A percentile compares a stretch with the other conserved stretches of the same genome.
Conservation (phyloP, 2,888 invertebrate genomes). For the Zelleria hepariella region DNA sequence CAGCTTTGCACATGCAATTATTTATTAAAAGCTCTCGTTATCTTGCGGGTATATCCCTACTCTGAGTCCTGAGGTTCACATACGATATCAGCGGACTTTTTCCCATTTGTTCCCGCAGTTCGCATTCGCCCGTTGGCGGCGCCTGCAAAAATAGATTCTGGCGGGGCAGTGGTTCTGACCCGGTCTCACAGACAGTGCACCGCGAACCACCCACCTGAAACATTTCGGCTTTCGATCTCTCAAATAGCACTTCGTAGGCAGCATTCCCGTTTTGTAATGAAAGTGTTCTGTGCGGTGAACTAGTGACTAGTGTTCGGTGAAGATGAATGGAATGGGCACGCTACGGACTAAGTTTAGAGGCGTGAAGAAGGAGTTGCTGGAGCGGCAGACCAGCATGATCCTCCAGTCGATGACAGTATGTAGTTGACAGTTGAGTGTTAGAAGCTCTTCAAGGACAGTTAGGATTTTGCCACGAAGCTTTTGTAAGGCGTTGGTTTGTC, state of each 20-base stretch:
- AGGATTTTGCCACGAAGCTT: neutral
- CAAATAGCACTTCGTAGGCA: neutral
- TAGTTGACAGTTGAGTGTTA: slow-evolving; percentile 26
- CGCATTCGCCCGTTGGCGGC: slow-evolving; percentile 53
- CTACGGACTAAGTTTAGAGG: slow-evolving; percentile 81
- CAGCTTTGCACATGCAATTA: neutral
- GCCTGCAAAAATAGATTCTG: slow-evolving; percentile 71
- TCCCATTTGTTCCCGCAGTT: slow-evolving; percentile 43
- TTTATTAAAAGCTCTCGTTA: neutral
- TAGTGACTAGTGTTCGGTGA: slow-evolving; percentile 17
- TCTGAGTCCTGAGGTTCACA: neutral
- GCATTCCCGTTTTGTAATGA: neutral
- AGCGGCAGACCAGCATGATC: slow-evolving; percentile 79
- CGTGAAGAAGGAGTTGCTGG: slow-evolving; percentile 81
- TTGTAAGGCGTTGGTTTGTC: neutral
- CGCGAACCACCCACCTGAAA: slow-evolving; percentile 47
- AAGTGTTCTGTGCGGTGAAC: slow-evolving; percentile 16
- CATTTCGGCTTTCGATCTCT: slow-evolving; percentile 25
- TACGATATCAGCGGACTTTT: neutral
- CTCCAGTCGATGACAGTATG: slow-evolving; percentile 88
- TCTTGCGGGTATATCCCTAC: neutral
- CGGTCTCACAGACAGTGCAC: slow-evolving; percentile 61
- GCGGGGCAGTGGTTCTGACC: slow-evolving; percentile 57
- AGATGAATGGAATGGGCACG: slow-evolving; percentile 70
- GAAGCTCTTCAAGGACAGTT: neutral